Evolutionary conservation across 2,797 vertebrate genomes (phyloP), one percentile per base, ranked within the genome.

Genomic region (Gymnothorax javanicus): DNA sequence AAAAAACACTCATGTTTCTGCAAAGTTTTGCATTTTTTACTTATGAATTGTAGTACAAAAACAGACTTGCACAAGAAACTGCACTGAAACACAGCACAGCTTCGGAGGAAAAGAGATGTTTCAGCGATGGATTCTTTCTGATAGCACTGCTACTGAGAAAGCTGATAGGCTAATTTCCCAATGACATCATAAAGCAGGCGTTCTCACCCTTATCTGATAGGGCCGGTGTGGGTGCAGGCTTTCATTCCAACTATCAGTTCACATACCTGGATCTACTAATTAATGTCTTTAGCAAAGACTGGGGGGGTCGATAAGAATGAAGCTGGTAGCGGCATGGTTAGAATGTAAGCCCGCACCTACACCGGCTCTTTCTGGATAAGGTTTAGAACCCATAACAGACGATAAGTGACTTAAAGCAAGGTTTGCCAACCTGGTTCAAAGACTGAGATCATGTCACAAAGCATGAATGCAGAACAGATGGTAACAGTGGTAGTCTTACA

Each of bases 21-120:
- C 50, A 23, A 57, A 73, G 86, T 57, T 86, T 83, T 88, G 67
- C 23, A 43, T 43, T 43, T 88, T 88, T 77, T 84, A 59, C 73
- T 85, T 58, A 83, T 60, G 25, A 86, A 82, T 54, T 27, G 57
- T 83, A 77, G 54, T 86, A 86, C 85, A 86, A 88, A 88, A 84
- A 75, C 27, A 50, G 54, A 52, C 11, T 58, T 43, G 27, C 73
- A 86, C 58, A 87, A 84, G 33, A 52, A 25, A 62, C 9, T 52
- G 2, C 8, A 84, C 33, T 56, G 60, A 77, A 33, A 52, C 12
- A 71, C 54, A 59, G 7, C 23, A 83, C 25, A 54, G 13, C 33
- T 33, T 58, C 43, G 25, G 33, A 86, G 52, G 20, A 57, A 77
- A 23, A 85, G 33, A 43, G 3, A 27, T 23, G 13, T 50, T 15